Evolutionary conservation across 2,797 vertebrate species (phyloP).

Genomic region (Liasis olivaceus): DNA sequence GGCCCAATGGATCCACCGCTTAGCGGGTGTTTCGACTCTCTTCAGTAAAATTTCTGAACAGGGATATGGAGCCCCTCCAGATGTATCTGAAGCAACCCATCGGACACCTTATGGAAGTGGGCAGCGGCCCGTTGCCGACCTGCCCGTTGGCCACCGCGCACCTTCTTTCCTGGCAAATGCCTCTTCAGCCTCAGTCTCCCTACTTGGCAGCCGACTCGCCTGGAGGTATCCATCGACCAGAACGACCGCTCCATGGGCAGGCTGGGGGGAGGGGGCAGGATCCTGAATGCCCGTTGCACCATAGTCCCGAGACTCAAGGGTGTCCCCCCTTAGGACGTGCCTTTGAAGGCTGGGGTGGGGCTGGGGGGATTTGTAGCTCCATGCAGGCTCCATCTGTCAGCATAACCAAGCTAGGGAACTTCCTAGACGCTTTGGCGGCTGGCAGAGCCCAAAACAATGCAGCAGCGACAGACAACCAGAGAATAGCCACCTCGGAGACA

Average conservation of each 20-base stretch:
- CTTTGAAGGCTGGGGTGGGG: background rate
- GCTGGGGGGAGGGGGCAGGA: background rate
- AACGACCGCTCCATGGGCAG: background rate
- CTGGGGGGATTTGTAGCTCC: background rate
- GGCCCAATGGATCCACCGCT: background rate
- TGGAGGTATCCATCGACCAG: background rate
- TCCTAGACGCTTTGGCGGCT: background rate
- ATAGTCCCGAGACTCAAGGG: background rate
- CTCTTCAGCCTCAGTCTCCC: background rate
- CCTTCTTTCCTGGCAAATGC: background rate
- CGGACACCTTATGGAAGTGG: background rate
- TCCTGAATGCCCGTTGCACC: background rate
- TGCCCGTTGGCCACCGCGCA: background rate
- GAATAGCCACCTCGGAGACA: background rate
- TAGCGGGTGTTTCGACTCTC: background rate
- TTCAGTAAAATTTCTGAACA: background rate
- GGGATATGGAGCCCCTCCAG: background rate
- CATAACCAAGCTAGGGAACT: background rate
- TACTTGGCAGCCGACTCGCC: background rate
- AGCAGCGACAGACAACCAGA: constrained; percentile 48
- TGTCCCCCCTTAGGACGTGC: background rate
- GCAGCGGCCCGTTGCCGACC: background rate
- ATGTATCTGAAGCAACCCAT: background rate
- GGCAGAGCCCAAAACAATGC: constrained; percentile 66
- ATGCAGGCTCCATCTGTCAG: background rate